phyloP scores from a whole-genome alignment of 1,140 invertebrate species.

The Saxidomus purpurata region DNA sequence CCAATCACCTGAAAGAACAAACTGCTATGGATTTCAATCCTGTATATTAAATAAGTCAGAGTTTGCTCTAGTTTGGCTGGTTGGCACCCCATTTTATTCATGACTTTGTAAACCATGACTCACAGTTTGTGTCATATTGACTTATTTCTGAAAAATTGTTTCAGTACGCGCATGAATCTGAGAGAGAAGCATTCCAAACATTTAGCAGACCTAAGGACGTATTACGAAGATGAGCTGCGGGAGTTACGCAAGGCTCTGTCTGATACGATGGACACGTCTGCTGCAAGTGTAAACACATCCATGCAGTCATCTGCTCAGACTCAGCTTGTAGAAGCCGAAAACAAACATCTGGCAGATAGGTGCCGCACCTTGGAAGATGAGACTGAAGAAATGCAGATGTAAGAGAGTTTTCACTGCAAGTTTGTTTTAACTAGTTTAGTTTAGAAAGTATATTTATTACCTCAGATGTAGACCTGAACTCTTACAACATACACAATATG shows the following conservation, averaged over 20 bases:
- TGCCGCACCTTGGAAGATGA: conserved; percentile 70
- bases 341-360: conserved; percentile 67
- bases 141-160: no score
- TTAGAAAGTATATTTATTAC: no score
- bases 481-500: no score
- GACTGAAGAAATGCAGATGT: conserved; percentile 72
- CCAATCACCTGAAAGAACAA: no score
- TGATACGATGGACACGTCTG: conserved; percentile 40
- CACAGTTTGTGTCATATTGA: no score
- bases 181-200: conserved; percentile 80
- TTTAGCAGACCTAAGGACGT: conserved; percentile 76
- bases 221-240: conserved; percentile 79
- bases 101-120: no score
- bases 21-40: no score
- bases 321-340: conserved; percentile 72
- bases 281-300: conserved; percentile 13
- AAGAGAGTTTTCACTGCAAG: not conserved
- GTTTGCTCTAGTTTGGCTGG: no score
- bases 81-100: no score
- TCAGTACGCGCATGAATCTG: conserved; percentile 73
- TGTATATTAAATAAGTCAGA: no score
- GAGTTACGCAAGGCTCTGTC: conserved; percentile 70
- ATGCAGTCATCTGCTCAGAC: conserved; percentile 18
- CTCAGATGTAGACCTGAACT: no score
- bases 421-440: no score